A percentile compares a stretch with the other conserved stretches of the same genome.
These are phyloP conservation scores for Drosophila melanogaster DNA, from an alignment of 1,140 invertebrate species.

Conservation along the genomic window Release_6_plus_ISO1_MT NC_004354.4:4495001-4495500, in stretches of 20 bases:
- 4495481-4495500: conserved; percentile 34
- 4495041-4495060: neutral
- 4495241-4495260: conserved; percentile 41
- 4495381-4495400: conserved; percentile 34
- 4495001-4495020: conserved; percentile 68
- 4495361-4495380: neutral
- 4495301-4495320: conserved; percentile 62
- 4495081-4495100: too few species aligned
- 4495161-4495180: conserved; percentile 67
- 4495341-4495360: conserved; percentile 70
- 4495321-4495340: conserved; percentile 70
- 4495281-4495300: conserved; percentile 15
- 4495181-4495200: conserved; percentile 80
- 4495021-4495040: conserved; percentile 11
- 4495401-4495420: conserved; percentile 13
- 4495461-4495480: conserved; percentile 68
- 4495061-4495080: neutral
- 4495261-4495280: conserved; percentile 48
- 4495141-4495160: conserved; percentile 28
- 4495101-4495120: neutral
- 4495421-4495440: neutral
- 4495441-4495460: conserved; percentile 31
- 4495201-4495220: conserved; percentile 52
- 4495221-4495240: conserved; percentile 7
- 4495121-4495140: neutral